Evolutionary conservation across 2,888 invertebrate species (phyloP), one percentile per base, ranked within the genome.

Genomic region (Spilarctia lutea): DNA sequence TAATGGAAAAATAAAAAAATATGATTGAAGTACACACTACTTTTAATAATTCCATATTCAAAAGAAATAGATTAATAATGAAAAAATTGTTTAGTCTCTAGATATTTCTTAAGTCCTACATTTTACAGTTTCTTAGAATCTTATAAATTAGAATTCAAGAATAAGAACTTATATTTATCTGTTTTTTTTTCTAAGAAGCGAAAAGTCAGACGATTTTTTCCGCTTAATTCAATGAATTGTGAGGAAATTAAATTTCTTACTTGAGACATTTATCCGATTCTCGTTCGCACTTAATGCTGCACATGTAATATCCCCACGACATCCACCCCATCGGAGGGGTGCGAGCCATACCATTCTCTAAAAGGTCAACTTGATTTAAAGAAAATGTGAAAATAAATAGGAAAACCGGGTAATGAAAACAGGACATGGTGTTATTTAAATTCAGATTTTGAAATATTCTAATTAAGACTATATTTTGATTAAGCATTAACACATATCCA

Each of bases 251-350:
- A 66, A 71, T n/a, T 87, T 72, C 93, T 91, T 92, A 97, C 97
- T 97, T 94, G 42, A 97, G 96, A 87, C 97, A 97, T 87, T 96
- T 96, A 35, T 96, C 92, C 0, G 97, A 97, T 85, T 96, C 93
- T n/a, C 92, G 90, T 27, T 93, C 91, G 88, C 97, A 97, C 85
- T 97, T 95, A 1, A 91, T 94, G 70, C 96, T 94, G 85, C 97
- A 97, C 88, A 96, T 94, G 86, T 97, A 97, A 85, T 97, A 95
- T 71, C 97, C 97, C 97, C 97, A 97, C 3, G 97, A 96, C 96
- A 97, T 96, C 97, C 97, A 97, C 24, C 97, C 97, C 97, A 97
- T 97, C 1, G 97, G 97, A 39, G 97, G 97, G 2, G 96, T 97
- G 68, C 91, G 89, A 6, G 97, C 97, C 77, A 97, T 85, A 7